phyloP scores from a whole-genome alignment of 2,888 invertebrate genomes.

The Metalampra italica region DNA sequence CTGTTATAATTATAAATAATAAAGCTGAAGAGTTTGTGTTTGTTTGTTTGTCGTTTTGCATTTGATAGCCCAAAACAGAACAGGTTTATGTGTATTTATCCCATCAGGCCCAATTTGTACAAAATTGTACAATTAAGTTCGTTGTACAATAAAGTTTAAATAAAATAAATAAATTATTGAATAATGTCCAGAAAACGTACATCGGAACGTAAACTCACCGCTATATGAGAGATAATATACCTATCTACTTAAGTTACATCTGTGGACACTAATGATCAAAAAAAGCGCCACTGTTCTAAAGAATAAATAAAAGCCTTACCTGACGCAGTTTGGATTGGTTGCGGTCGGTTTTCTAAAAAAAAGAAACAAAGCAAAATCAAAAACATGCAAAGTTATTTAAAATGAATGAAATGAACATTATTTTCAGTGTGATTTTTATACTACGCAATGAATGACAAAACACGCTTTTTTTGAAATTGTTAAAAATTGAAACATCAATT shows the following conservation, averaged over 20 bases:
- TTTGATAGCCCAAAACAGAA: neutral
- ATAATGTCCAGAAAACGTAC: too few species aligned
- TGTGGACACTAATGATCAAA: too few species aligned
- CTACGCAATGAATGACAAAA: neutral
- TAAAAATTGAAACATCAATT: neutral
- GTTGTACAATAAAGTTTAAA: too few species aligned
- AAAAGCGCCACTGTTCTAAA: too few species aligned
- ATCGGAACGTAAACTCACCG: too few species aligned
- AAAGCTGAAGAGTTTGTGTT: too few species aligned
- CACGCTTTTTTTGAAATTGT: neutral
- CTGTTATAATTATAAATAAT: too few species aligned
- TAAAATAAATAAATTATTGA: too few species aligned
- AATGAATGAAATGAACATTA: slow-evolving; percentile 16
- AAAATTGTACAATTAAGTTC: too few species aligned
- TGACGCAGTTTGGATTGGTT: slow-evolving; percentile 58
- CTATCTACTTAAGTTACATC: too few species aligned
- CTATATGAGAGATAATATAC: too few species aligned
- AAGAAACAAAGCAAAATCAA: slow-evolving; percentile 44
- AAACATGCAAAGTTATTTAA: slow-evolving; percentile 30
- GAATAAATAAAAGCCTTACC: slow-evolving; percentile 34
- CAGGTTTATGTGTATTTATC: neutral
- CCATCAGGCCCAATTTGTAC: neutral
- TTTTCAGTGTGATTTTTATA: neutral
- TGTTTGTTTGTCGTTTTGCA: neutral
- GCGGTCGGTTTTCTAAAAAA: slow-evolving; percentile 52